Evolutionary conservation across 2,797 vertebrate species (phyloP), one percentile per base, ranked within the genome.

Genomic region (Hyperoplus lanceolatus): DNA sequence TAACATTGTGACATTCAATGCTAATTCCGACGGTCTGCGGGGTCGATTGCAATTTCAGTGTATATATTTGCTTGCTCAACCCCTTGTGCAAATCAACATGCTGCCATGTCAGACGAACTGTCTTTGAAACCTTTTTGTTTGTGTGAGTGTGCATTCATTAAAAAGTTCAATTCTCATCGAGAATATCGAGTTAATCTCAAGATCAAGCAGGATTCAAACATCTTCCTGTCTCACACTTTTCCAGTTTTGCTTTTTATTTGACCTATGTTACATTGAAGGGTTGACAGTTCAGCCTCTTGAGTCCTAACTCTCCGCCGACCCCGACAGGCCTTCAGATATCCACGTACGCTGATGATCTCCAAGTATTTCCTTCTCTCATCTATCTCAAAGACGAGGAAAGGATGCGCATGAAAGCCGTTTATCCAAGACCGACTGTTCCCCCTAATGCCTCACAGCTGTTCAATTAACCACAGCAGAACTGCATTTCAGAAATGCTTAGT

Each of bases 401-500:
- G 90, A 90, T 80, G 83, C 60, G 15, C 80, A 73, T 75, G 74
- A 93, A 90, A 82, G 87, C 68, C 8, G 46, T 82, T 84, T 72
- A 85, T 89, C 83, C 76, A 66, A 73, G 66, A 84, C 68, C 65
- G 50, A 54, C 73, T 59, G 64, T 13, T 70, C 29, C 29, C 29
- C 29, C 55, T 91, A 92, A 93, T 89, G 80, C 78, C 59, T 80
- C 74, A 21, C 92, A 93, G 91, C 89, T 93, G 93, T 82, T 81
- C 43, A 77, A 83, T 91, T 90, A 82, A 85, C 82, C 76, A 61
- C 86, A 75, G 79, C 75, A 42, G 77, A 83, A 16, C 81, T 82
- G 82, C 54, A 75, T 89, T 90, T 90, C 65, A 80, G 76, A 80
- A 91, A 85, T 80, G 73, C 79, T 86, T 59, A 53, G 57, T 66